Evolutionary conservation across 2,797 vertebrate species (phyloP), one percentile per base, ranked within the genome.

Genomic region (Syngnathus rostellatus): DNA sequence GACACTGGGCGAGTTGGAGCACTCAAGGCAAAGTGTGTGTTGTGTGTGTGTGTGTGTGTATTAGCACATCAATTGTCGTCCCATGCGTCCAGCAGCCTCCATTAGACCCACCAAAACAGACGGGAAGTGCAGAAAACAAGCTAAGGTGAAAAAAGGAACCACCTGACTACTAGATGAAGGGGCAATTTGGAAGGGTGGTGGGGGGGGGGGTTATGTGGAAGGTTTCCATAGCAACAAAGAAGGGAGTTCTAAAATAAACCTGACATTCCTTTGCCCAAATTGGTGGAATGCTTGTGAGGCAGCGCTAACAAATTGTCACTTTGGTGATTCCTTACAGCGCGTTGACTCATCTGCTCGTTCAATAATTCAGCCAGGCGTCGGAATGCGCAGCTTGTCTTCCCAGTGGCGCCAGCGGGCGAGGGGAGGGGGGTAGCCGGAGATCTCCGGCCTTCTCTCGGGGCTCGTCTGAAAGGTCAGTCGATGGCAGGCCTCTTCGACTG

Each of bases 211-310:
- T 16, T 14, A 80, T 79, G 79, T 79, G 83, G 72, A 78, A 79
- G 86, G 90, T 92, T 89, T 86, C 89, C 88, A 92, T 91, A 87
- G 91, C 84, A 90, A 92, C 91, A 82, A 88, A 86, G 77, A 77
- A 81, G 86, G 40, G 72, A 88, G 79, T 75, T 73, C 81, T 71
- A 78, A 86, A 90, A 88, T 88, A 88, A 90, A 83, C 76, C 81
- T 69, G 70, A 88, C 82, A 84, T 84, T 86, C 78, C 77, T 83
- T 85, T 76, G 70, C 73, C 68, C 74, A 83, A 86, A 85, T 79
- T 77, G 83, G 54, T 69, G 71, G 74, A 31, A 57, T 37, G 25
- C 7, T 57, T 57, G 12, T 5, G 25, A 7, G 54, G 12, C 21
- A 31, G n/a, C 25, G 23, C 12, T 7, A 37, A 57, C 54, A 57